Base-by-base conservation (phyloP, 2,113 vertebrate species). In the Apaloderma vittatum region DNA sequence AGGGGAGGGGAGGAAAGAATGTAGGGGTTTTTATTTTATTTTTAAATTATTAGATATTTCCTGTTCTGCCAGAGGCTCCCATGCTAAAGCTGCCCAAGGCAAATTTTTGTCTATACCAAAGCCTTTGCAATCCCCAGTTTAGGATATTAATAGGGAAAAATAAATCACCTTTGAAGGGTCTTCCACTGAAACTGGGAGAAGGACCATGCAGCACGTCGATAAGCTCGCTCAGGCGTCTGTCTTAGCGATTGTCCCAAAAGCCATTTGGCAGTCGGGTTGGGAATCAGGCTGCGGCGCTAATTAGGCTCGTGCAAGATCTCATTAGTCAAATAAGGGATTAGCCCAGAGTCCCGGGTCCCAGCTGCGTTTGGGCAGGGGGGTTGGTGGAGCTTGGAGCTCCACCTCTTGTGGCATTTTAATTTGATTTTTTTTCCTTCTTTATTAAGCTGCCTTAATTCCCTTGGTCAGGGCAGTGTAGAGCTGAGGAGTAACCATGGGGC, bases 1-100 rank as follows among this genome's bases (percentile, higher is more conserved):
- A 1, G 43, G 22, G 4, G 2, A 1, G 43, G 22, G 4, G 12
- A 21, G 14, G 1, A 4, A 4, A 7, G 26, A 54, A 46, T 13
- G 24, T 12, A 22, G 43, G 8, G 6, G 32, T n/a, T 55, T 8
- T 40, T 40, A 40, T 40, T 40, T 40, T 40, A 40, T 40, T 24
- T 13, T 37, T 3, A 15, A 45, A 36, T 29, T 3, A 0, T 24
- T 14, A 3, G 27, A 8, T 36, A 9, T 52, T 91, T 27, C 32
- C 73, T 55, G 17, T 21, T 70, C 23, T 70, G 37, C 8, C 59
- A 26, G 61, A 74, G 34, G 8, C 26, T 86, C 30, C 79, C 2
- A 0, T 17, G 61, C 17, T 43, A 19, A 54, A 83, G 9, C 7
- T 59, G 22, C 19, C 87, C 12, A 51, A 40, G 37, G 40, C 32